These are phyloP conservation scores for Motacilla alba DNA, from an alignment of 2,113 vertebrate genomes.

Conservation along the genomic window DNA sequence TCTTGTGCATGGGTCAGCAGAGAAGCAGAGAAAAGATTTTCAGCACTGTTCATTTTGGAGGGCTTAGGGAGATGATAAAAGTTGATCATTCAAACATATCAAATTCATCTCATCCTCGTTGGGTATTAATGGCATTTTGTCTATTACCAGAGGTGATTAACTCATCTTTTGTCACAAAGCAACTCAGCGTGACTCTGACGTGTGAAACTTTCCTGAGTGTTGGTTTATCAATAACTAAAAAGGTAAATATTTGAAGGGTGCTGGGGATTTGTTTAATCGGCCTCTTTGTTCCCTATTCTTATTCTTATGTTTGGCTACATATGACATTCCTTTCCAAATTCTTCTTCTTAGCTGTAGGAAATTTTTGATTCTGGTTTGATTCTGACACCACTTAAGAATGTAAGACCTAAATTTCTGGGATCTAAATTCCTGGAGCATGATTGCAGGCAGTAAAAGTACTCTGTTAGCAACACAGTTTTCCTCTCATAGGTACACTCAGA, in stretches of 20 bases:
- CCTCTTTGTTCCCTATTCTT: neutral
- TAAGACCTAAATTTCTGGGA: neutral
- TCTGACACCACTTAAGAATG: neutral
- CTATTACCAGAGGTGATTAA: neutral
- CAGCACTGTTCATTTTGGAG: neutral
- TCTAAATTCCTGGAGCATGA: neutral
- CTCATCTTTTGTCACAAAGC: neutral
- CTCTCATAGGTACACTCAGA: neutral
- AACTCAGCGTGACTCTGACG: neutral
- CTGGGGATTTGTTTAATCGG: neutral
- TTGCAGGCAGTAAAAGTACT: neutral
- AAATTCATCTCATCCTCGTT: neutral
- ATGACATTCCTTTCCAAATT: neutral
- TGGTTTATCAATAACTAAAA: neutral
- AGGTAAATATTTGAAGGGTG: neutral
- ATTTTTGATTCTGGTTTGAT: neutral
- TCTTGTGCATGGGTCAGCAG: neutral
- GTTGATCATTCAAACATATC: neutral
- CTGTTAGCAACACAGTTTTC: neutral
- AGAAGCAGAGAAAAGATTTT: neutral
- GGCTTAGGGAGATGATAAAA: neutral
- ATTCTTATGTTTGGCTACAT: neutral
- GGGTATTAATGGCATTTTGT: neutral
- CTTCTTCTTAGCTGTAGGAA: neutral
- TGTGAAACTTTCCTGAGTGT: neutral